Evolutionary conservation across 1,140 invertebrate genomes (phyloP).

Genomic region (Odontomachus brunneus): DNA sequence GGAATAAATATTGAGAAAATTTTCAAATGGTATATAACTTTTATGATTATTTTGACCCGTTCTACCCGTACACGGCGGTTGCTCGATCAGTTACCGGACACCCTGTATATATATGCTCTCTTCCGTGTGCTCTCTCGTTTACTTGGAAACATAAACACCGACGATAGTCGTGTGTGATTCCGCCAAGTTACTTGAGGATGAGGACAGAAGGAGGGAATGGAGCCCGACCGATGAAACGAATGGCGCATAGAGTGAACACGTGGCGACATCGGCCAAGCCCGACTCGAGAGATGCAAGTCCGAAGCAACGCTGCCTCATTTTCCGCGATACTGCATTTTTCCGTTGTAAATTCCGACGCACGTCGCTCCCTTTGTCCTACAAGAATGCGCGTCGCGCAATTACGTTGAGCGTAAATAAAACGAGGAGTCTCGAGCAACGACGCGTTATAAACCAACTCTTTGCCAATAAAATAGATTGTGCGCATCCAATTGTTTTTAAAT

Average conservation of each 20-base stretch:
- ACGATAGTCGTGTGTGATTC: conserved; percentile 54
- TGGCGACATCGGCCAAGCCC: not conserved
- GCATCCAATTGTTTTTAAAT: no score
- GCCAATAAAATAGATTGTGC: no score
- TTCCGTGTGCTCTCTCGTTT: conserved; percentile 22
- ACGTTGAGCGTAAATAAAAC: no score
- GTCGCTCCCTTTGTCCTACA: not conserved
- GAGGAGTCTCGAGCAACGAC: no score
- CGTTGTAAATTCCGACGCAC: not conserved
- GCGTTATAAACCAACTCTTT: no score
- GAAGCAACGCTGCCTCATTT: not conserved
- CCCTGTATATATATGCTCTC: no score
- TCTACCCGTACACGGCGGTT: no score
- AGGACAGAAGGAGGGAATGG: no score
- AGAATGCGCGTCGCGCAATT: not conserved
- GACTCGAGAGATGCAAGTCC: not conserved
- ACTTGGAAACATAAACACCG: conserved; percentile 33
- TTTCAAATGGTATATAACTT: no score
- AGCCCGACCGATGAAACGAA: not conserved
- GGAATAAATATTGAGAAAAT: no score
- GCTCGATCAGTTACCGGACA: no score
- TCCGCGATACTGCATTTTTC: not conserved
- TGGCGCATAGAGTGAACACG: not conserved
- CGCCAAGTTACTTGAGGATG: conserved; percentile 18
- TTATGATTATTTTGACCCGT: no score